These are phyloP conservation scores for Leptinotarsa peninsularis DNA, from an alignment of 2,888 invertebrate genomes.

Conservation along the genomic window DNA sequence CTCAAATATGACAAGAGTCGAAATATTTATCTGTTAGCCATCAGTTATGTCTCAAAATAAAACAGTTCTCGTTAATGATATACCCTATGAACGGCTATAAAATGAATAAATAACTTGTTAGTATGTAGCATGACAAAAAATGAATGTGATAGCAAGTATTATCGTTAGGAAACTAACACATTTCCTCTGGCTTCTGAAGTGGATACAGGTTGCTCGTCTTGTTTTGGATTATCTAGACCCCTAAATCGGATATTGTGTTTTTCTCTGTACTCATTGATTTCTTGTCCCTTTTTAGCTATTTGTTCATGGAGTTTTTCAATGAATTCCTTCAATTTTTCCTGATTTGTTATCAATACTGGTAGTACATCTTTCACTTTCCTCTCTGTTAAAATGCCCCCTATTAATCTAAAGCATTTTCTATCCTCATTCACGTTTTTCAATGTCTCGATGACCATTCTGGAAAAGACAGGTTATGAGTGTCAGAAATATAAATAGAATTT, in stretches of 20 bases:
- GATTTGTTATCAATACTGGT: conserved; percentile 84
- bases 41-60: too few species aligned
- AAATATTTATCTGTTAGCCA: too few species aligned
- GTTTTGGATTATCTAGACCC: conserved; percentile 66
- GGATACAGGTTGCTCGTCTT: conserved; percentile 64
- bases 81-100: neutral
- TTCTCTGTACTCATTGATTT: conserved; percentile 93
- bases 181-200: conserved; percentile 62
- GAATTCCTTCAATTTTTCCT: conserved; percentile 83
- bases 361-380: conserved; percentile 91
- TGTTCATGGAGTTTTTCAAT: conserved; percentile 84
- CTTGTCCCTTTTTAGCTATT: conserved; percentile 85
- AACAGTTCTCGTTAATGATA: neutral
- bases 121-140: conserved; percentile 8
- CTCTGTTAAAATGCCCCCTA: conserved; percentile 94
- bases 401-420: conserved; percentile 91
- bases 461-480: conserved; percentile 54
- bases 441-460: conserved; percentile 93
- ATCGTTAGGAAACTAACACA: conserved; percentile 64
- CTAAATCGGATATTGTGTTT: conserved; percentile 89
- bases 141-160: conserved; percentile 23
- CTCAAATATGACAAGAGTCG: too few species aligned
- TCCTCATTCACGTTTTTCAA: conserved; percentile 85
- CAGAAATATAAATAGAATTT: conserved; percentile 33
- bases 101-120: conserved; percentile 5